Base-by-base conservation (phyloP, 2,113 vertebrate genomes). In the Alosa alosa region DNA sequence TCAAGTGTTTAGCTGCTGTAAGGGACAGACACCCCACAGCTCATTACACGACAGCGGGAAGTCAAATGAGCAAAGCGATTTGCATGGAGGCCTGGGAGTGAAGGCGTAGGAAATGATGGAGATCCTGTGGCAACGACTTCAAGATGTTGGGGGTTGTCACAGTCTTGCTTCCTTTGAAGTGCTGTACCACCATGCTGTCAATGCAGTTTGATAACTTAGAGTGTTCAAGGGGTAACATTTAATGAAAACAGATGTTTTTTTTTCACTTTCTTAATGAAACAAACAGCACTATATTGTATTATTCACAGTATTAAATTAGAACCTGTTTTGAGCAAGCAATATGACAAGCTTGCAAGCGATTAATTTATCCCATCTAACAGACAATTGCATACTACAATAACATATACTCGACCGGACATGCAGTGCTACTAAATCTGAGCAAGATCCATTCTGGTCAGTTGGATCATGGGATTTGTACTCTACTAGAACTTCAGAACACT, bases 41-140 rank as follows among this genome's bases (percentile, higher is more conserved):
- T 78, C 72, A 41, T 78, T 78, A 78, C 72, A 78, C 1, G 72
- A 25, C 64, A 25, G 64, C 64, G 36, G 64, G 72, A 41, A 39
- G 72, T 78, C 72, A 78, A 78, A 78, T 78, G 72, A 78, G 72
- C 72, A 39, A 10, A 36, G 72, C 72, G 31, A 78, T 78, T 78
- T 78, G 72, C 72, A 78, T 78, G n/a, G 64, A 10, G 31, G 64
- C 64, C 64, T 72, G 25, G 64, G 25, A 36, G 25, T 39, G 72
- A 78, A 78, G 31, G 31, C 72, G 5, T 36, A 17, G 36, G 25
- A 78, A 78, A 78, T 78, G 72, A 78, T 36, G 8, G n/a, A 72
- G 64, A 72, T 39, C 72, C 72, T 5, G 31, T 36, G 72, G 10
- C 72, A 78, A 36, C 11, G 5, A 75, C 25, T 25, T 5, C 60